Conservation (phyloP, 35 echinoderm and acorn worm genomes). For the Acanthaster planci region DNA sequence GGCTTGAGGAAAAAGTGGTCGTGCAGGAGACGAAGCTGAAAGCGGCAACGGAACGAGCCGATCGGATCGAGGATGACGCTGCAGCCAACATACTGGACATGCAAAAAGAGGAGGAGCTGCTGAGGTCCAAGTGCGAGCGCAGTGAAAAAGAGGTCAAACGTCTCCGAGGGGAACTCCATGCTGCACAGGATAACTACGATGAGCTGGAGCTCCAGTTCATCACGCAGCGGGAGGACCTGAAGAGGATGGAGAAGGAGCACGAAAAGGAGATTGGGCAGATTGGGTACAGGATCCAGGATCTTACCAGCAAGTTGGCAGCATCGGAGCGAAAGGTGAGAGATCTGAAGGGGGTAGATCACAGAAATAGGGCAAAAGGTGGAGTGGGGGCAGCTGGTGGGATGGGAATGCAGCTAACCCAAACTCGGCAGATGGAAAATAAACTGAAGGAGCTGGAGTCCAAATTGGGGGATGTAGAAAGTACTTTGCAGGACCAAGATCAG, state of each 20-base stretch:
- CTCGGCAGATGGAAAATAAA: constrained; percentile 57
- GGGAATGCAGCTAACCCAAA: constrained; percentile 37
- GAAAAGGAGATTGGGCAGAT: constrained; percentile 80
- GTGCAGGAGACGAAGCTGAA: constrained; percentile 32
- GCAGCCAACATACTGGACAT: constrained; percentile 46
- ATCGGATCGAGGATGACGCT: constrained; percentile 26
- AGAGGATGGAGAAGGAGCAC: constrained; percentile 54
- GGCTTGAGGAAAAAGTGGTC: constrained; percentile 19
- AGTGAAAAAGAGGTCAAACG: constrained; percentile 80
- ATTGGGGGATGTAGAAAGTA: constrained; percentile 64
- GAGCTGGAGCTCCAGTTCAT: constrained; percentile 74
- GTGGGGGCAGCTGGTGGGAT: constrained; percentile 24
- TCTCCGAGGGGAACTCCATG: constrained; percentile 58
- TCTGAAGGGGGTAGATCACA: constrained; percentile 43
- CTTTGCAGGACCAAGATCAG: constrained; percentile 58
- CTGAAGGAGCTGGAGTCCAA: constrained; percentile 69
- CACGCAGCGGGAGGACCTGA: constrained; percentile 66
- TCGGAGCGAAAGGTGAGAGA: constrained; percentile 97
- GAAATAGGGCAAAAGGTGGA: constrained; percentile 21
- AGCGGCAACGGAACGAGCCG: constrained; percentile 18
- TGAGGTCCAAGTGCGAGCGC: constrained; percentile 59
- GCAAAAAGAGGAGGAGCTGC: constrained; percentile 49
- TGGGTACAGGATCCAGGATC: constrained; percentile 83
- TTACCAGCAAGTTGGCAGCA: constrained; percentile 79
- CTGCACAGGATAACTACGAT: constrained; percentile 73